Evolutionary conservation across 2,888 invertebrate genomes (phyloP).

Genomic region (Subacronicta megacephala): DNA sequence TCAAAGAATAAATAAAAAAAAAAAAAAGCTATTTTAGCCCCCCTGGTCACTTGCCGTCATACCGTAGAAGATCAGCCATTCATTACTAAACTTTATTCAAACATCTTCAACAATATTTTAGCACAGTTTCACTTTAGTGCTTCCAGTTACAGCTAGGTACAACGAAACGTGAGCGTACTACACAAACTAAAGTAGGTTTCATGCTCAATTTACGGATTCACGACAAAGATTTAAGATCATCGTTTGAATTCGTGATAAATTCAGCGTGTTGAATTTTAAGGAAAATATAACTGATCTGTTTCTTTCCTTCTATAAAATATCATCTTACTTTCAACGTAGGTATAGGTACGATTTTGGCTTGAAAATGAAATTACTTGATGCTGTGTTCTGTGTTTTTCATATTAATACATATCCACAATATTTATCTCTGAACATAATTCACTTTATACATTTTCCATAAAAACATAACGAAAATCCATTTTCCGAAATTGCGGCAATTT

Average conservation of each 20-base stretch:
- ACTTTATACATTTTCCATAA: slow-evolving; percentile 1
- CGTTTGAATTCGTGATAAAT: slow-evolving; percentile 1
- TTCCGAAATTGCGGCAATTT: slow-evolving; percentile 73
- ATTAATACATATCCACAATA: not conserved
- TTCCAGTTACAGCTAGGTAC: not conserved
- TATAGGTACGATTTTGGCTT: not conserved
- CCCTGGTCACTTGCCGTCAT: too few species aligned
- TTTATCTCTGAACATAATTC: not conserved
- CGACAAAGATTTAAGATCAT: slow-evolving; percentile 4
- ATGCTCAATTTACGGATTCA: slow-evolving; percentile 2
- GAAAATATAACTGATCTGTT: not conserved
- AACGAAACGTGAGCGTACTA: not conserved
- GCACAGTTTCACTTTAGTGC: slow-evolving; percentile 1
- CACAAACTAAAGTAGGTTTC: not conserved
- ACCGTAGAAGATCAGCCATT: not conserved
- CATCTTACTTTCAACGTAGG: not conserved
- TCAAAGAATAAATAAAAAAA: too few species aligned
- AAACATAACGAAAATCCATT: slow-evolving; percentile 38
- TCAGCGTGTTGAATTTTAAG: slow-evolving; percentile 1
- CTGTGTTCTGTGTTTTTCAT: too few species aligned
- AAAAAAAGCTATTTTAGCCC: too few species aligned
- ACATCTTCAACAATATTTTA: not conserved
- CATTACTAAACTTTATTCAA: not conserved
- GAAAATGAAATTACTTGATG: too few species aligned
- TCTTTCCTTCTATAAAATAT: not conserved